Base-by-base conservation (phyloP, 2,888 invertebrate genomes). In the Parapristionchus giblindavisi region DNA sequence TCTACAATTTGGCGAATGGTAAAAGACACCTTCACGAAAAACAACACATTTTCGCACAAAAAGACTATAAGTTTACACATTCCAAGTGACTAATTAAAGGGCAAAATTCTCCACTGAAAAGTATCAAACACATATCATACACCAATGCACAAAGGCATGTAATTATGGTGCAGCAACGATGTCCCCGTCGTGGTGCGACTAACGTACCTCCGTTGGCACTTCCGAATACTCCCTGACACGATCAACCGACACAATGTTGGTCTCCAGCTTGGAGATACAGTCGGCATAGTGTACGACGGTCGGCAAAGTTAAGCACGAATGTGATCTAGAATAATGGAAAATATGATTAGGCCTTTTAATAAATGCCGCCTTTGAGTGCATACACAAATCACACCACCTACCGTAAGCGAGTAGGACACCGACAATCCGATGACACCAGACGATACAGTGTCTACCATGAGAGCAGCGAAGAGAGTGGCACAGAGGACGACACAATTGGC, bases 281-380 rank as follows among this genome's bases (percentile, higher is more conserved):
- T n/a, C n/a, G n/a, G n/a, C n/a, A n/a, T n/a, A n/a, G n/a, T n/a
- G 95, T 94, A 94, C 96, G 96, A 80, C 96, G 91, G 34, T 98
- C 96, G 83, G 98, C 90, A 94, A 96, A 96, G 90, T 96, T 98
- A 54, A 98, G 90, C 0, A 94, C 95, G 91, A 95, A 94, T 0
- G 97, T 97, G 77, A 95, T 93, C 94, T 94, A 88, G 24, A 77
- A 76, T 43, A 21, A 32, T 5, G 43, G 36, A 14, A n/a, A n/a
- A n/a, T n/a, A n/a, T n/a, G n/a, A n/a, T n/a, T n/a, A n/a, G n/a
- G n/a, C n/a, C n/a, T n/a, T n/a, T n/a, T n/a, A n/a, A n/a, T n/a
- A n/a, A n/a, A n/a, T n/a, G n/a, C n/a, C n/a, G n/a, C n/a, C n/a
- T n/a, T n/a, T n/a, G n/a, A n/a, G n/a, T n/a, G n/a, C n/a, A n/a